Conservation (phyloP, 2,888 invertebrate genomes). For the Tuberolachnus salignus region DNA sequence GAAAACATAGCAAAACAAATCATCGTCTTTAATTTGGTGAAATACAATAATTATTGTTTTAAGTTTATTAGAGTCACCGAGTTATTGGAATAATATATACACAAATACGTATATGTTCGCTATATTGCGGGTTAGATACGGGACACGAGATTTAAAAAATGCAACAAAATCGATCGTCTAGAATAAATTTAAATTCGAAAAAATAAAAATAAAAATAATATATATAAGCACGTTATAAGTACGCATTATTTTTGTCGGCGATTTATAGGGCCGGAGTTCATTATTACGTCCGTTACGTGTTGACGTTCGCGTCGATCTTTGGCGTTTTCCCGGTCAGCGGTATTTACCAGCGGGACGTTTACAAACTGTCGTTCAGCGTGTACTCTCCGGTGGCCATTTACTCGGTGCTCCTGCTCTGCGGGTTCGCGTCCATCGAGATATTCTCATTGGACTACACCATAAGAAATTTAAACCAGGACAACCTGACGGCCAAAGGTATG, state of each 20-base stretch:
- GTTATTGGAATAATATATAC: too few relatives aligned
- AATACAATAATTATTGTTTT: too few relatives aligned
- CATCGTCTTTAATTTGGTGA: too few relatives aligned
- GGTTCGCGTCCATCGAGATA: conserved; percentile 58
- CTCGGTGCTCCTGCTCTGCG: conserved; percentile 58
- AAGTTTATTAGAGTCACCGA: too few relatives aligned
- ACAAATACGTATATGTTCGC: too few relatives aligned
- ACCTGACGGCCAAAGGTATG: conserved; percentile 59
- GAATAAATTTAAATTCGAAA: too few relatives aligned
- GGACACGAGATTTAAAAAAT: too few relatives aligned
- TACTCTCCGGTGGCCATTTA: conserved; percentile 58
- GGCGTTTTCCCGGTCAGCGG: conserved; percentile 58
- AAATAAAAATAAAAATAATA: too few relatives aligned
- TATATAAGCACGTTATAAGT: too few relatives aligned
- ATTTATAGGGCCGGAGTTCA: conserved; percentile 57
- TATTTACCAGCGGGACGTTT: conserved; percentile 56
- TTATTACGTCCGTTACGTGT: conserved; percentile 58
- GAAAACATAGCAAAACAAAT: too few relatives aligned
- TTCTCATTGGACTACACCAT: conserved; percentile 59
- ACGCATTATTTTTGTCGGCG: not conserved
- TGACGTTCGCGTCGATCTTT: conserved; percentile 58
- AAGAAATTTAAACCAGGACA: conserved; percentile 59
- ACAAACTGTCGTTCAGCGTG: conserved; percentile 57
- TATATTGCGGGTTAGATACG: too few relatives aligned
- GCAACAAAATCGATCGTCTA: too few relatives aligned